Percentiles rank a stretch among this genome's conserved stretches.
These are phyloP conservation scores for Leucopternis melanops DNA, from an alignment of 2,113 vertebrate species.

Conservation along the genomic window DNA sequence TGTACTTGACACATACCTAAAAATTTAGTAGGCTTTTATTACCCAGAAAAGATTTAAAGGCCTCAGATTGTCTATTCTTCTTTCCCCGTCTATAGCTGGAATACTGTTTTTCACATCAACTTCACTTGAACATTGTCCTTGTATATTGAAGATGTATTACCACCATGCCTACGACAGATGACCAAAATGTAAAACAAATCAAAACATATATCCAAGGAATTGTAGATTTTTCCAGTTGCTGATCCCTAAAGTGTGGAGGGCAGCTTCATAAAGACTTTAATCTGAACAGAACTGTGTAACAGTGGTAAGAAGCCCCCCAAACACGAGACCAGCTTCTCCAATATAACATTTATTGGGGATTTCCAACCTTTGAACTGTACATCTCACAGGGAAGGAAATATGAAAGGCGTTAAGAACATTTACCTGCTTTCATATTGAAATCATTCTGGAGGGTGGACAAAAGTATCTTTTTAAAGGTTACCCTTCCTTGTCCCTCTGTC, in stretches of 20 bases:
- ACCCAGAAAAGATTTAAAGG: background rate
- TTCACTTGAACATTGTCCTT: background rate
- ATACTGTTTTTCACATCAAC: background rate
- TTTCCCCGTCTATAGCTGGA: background rate
- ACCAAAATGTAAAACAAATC: background rate
- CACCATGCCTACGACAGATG: background rate
- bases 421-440: background rate
- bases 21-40: background rate
- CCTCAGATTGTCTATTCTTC: background rate
- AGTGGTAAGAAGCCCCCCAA: background rate
- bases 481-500: background rate
- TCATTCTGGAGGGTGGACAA: background rate
- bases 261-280: background rate
- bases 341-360: background rate
- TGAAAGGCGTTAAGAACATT: background rate
- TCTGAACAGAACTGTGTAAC: background rate
- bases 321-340: background rate
- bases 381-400: background rate
- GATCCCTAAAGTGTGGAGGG: background rate
- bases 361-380: background rate
- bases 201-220: background rate
- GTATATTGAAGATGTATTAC: background rate
- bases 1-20: background rate
- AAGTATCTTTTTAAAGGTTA: background rate
- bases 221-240: background rate